Evolutionary conservation across 2,888 invertebrate genomes (phyloP).

Genomic region (Thera britannica): DNA sequence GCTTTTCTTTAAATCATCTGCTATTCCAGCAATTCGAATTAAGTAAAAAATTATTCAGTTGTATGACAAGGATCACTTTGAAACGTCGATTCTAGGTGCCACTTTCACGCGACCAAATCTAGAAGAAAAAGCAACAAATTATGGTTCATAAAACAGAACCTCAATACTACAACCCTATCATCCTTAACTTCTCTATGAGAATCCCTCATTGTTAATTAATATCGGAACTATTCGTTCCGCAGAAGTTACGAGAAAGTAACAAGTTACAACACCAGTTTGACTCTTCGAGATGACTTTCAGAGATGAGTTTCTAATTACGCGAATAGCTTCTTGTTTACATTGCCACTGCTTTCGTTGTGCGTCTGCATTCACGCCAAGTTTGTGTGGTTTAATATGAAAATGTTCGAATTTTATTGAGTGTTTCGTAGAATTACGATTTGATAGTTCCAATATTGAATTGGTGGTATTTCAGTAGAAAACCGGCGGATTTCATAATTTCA

Average conservation of each 20-base stretch:
- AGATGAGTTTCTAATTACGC: constrained; percentile 63
- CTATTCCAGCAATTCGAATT: too few species aligned
- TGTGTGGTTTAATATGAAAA: constrained; percentile 24
- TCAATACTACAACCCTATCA: constrained; percentile 17
- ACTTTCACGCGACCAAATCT: too few species aligned
- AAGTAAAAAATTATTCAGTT: too few species aligned
- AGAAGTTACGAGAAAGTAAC: constrained; percentile 50
- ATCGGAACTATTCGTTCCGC: constrained; percentile 41
- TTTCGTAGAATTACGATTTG: neutral
- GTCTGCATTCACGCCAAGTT: constrained; percentile 36
- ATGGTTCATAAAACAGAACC: neutral
- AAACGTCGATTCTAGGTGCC: too few species aligned
- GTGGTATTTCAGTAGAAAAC: too few species aligned
- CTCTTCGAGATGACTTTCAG: constrained; percentile 53
- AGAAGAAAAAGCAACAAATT: too few species aligned
- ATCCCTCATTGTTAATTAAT: constrained; percentile 40
- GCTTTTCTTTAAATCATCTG: too few species aligned
- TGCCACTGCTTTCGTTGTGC: constrained; percentile 29
- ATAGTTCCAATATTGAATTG: too few species aligned
- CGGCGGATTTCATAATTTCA: too few species aligned
- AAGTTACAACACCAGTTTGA: constrained; percentile 67
- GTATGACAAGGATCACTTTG: too few species aligned
- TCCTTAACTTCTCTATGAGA: constrained; percentile 25
- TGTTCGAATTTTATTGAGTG: neutral
- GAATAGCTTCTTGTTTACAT: constrained; percentile 48